Evolutionary conservation across 2,888 invertebrate species (phyloP).

Genomic region (Rhagonycha lutea): DNA sequence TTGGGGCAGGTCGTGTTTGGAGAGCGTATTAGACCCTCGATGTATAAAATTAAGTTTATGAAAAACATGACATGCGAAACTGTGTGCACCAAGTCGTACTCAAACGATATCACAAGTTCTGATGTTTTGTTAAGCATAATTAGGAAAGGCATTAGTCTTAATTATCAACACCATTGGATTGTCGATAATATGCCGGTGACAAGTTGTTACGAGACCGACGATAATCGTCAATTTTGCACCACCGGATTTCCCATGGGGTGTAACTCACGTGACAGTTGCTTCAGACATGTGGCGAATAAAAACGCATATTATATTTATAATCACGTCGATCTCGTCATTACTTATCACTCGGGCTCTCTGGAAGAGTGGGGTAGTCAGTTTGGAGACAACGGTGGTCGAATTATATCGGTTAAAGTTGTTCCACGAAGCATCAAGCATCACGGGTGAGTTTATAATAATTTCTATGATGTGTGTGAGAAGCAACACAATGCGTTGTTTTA

Average conservation of each 20-base stretch:
- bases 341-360: conserved; percentile 85
- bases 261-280: conserved; percentile 47
- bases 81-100: conserved; percentile 74
- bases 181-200: conserved; percentile 99
- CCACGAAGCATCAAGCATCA: conserved; percentile 51
- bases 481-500: conserved; percentile 40
- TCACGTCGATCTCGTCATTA: conserved; percentile 92
- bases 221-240: conserved; percentile 80
- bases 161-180: conserved; percentile 99
- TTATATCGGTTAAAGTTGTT: conserved; percentile 76
- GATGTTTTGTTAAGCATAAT: conserved; percentile 72
- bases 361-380: conserved; percentile 88
- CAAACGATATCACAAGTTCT: conserved; percentile 63
- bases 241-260: conserved; percentile 99
- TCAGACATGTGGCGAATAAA: conserved; percentile 48
- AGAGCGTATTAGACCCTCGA: conserved; percentile 95
- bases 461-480: not conserved
- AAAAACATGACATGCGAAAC: conserved; percentile 67
- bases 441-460: conserved; percentile 37
- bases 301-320: conserved; percentile 93
- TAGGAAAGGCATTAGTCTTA: conserved; percentile 86
- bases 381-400: conserved; percentile 83
- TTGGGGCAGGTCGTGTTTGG: conserved; percentile 99
- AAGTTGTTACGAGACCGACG: conserved; percentile 83
- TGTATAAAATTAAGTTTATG: conserved; percentile 85